phyloP scores from a whole-genome alignment of 2,797 vertebrate genomes.

The Catamblyrhynchus diadema region DNA sequence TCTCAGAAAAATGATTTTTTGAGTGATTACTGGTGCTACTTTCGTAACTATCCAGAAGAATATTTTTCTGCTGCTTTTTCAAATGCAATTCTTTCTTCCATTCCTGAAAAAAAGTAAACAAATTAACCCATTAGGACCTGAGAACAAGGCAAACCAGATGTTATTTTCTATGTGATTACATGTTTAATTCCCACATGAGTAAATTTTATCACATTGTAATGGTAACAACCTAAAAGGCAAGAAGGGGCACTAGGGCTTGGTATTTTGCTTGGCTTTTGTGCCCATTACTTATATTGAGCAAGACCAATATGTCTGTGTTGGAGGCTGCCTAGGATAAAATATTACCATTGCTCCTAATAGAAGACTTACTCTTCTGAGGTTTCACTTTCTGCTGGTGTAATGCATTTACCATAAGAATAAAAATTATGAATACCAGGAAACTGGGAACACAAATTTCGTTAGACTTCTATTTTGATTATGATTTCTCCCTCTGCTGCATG shows the following conservation, averaged over 20 bases:
- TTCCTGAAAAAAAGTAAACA: slow-evolving; percentile 34
- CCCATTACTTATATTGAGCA: background rate
- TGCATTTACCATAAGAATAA: background rate
- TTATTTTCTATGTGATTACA: background rate
- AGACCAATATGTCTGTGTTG: background rate
- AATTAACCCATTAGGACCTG: slow-evolving; percentile 1
- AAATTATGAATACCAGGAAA: background rate
- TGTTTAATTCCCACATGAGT: background rate
- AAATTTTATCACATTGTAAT: background rate
- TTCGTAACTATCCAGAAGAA: background rate
- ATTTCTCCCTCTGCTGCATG: background rate
- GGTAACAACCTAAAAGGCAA: background rate
- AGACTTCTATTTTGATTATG: background rate
- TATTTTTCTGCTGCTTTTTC: slow-evolving; percentile 21
- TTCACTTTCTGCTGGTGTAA: background rate
- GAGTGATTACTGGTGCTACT: background rate
- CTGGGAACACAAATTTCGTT: background rate
- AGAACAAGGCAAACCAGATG: background rate
- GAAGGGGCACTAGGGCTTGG: background rate
- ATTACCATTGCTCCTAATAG: background rate
- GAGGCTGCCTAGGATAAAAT: background rate
- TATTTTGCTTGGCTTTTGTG: background rate
- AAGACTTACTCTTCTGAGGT: background rate
- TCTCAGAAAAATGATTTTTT: background rate
- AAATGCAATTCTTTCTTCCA: background rate